Evolutionary conservation across 1,140 invertebrate species (phyloP).

Genomic region (Pachypsylla venusta): DNA sequence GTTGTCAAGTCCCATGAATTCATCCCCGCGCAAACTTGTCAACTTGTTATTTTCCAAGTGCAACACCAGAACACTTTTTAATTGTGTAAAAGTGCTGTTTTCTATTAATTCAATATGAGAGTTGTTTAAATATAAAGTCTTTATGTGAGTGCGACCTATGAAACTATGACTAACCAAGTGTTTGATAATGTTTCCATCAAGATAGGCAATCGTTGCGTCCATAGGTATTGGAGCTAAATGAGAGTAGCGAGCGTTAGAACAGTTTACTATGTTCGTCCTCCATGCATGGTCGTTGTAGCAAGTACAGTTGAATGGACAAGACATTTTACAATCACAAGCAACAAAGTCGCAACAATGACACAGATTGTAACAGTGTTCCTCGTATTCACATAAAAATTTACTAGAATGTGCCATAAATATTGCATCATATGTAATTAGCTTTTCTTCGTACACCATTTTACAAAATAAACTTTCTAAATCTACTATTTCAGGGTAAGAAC

Average conservation of each 20-base stretch:
- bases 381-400: constrained; percentile 82
- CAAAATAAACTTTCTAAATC: constrained; percentile 83
- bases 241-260: constrained; percentile 59
- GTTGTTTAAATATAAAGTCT: constrained; percentile 73
- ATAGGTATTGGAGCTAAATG: constrained; percentile 79
- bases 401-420: constrained; percentile 46
- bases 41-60: constrained; percentile 76
- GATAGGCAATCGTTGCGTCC: constrained; percentile 85
- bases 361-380: constrained; percentile 79
- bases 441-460: constrained; percentile 61
- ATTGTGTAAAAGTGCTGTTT: constrained; percentile 79
- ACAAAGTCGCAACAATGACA: constrained; percentile 92
- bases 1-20: constrained; percentile 63
- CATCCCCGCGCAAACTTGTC: constrained; percentile 60
- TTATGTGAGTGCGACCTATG: constrained; percentile 74
- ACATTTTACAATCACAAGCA: constrained; percentile 91
- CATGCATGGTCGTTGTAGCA: constrained; percentile 89
- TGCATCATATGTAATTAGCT: neutral
- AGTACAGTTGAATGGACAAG: constrained; percentile 80
- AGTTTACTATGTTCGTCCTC: constrained; percentile 86
- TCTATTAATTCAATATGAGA: constrained; percentile 68
- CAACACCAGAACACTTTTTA: constrained; percentile 55
- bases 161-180: constrained; percentile 78
- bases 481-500: constrained; percentile 77
- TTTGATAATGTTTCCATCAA: constrained; percentile 78